Percentiles rank a stretch among this genome's conserved stretches.
Conservation (phyloP, 2,888 invertebrate genomes). For the Digitonthophagus gazella region DNA sequence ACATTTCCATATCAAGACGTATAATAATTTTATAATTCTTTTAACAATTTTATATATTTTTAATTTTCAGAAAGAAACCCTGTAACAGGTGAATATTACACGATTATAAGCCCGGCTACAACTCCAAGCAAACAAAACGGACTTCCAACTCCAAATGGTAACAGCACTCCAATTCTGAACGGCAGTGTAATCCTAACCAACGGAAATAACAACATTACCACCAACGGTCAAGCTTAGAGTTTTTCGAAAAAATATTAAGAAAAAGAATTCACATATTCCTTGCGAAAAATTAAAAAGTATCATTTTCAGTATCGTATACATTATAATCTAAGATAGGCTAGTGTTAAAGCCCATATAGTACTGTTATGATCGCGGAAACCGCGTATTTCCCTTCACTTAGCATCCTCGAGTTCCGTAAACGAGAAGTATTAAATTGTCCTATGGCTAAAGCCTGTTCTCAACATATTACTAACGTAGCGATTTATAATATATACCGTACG, state of each 20-base stretch:
- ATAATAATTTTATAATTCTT: too few relatives aligned
- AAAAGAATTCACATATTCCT: slow-evolving; percentile 1
- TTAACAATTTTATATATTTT: slow-evolving; percentile 17
- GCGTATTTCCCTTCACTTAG: neutral
- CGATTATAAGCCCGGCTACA: slow-evolving; percentile 43
- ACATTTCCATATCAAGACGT: too few relatives aligned
- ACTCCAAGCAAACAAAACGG: slow-evolving; percentile 46
- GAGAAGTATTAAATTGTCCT: slow-evolving; percentile 4
- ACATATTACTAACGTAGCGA: slow-evolving; percentile 6
- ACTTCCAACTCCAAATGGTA: slow-evolving; percentile 39
- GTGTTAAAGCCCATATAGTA: slow-evolving; percentile 3
- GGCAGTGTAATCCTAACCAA: slow-evolving; percentile 32
- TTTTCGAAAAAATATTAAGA: slow-evolving; percentile 1
- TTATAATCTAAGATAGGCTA: neutral
- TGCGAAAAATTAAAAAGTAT: neutral
- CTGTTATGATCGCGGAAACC: too few relatives aligned
- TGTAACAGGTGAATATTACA: slow-evolving; percentile 49
- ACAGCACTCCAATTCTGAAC: slow-evolving; percentile 31
- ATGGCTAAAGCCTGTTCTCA: slow-evolving; percentile 1
- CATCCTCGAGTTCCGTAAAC: neutral
- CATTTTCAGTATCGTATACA: slow-evolving; percentile 1
- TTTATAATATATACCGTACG: slow-evolving; percentile 10
- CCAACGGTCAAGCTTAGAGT: slow-evolving; percentile 38
- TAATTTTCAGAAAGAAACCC: slow-evolving; percentile 46
- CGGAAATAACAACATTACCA: slow-evolving; percentile 32